phyloP scores from a whole-genome alignment of 2,113 vertebrate species.

The Nestor notabilis region DNA sequence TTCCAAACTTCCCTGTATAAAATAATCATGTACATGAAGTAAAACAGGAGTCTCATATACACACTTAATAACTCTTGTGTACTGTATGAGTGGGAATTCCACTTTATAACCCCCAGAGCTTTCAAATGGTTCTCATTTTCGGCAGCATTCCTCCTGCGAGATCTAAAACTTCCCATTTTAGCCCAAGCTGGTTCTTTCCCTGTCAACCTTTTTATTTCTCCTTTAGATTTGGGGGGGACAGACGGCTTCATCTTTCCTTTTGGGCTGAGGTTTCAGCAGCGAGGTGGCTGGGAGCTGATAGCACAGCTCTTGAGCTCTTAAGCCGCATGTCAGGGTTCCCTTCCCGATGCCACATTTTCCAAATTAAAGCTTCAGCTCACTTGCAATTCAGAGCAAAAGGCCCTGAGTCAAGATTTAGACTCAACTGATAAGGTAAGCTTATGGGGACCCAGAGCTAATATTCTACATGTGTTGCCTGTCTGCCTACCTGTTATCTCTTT shows the following conservation, averaged over 20 bases:
- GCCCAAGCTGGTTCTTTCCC: conserved; percentile 39
- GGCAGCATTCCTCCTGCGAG: conserved; percentile 68
- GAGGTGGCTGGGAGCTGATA: background rate
- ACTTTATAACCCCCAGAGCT: conserved; percentile 77
- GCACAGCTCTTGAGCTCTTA: background rate
- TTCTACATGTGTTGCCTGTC: conserved; percentile 36
- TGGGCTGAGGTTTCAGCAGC: conserved; percentile 36
- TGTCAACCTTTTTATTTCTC: conserved; percentile 28
- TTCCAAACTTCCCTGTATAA: conserved; percentile 81
- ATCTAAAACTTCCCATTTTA: conserved; percentile 71
- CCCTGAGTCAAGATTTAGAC: background rate
- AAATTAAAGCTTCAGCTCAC: background rate
- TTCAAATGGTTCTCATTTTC: conserved; percentile 79
- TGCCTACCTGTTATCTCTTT: conserved; percentile 38
- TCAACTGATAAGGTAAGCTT: conserved; percentile 59
- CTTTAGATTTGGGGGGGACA: background rate
- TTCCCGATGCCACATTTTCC: conserved; percentile 44
- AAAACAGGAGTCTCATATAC: conserved; percentile 81
- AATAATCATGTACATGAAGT: conserved; percentile 84
- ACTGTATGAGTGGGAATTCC: conserved; percentile 80
- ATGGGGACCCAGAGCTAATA: conserved; percentile 21
- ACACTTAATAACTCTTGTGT: conserved; percentile 84
- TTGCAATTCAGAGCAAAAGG: conserved; percentile 5
- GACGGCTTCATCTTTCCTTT: background rate
- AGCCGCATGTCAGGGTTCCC: conserved; percentile 33